Evolutionary conservation across 35 echinoderm and acorn worm genomes (phyloP).

Genomic region (Heliocidaris tuberculata): DNA sequence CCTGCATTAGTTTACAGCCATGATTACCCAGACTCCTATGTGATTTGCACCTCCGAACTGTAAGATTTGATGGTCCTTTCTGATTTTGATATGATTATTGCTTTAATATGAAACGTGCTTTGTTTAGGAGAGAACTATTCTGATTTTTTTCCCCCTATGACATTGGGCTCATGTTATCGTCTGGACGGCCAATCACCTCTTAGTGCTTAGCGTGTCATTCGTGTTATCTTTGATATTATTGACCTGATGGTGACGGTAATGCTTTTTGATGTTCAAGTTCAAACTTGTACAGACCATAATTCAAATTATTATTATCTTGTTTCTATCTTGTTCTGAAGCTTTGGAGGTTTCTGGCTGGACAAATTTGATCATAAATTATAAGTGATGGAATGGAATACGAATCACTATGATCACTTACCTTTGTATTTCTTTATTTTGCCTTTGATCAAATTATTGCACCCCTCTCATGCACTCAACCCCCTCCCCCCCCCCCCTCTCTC

Average conservation of each 20-base stretch:
- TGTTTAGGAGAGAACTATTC: neutral
- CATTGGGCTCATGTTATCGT: neutral
- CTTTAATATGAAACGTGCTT: neutral
- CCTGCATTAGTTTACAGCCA: no score
- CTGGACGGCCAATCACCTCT: neutral
- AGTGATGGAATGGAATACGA: neutral
- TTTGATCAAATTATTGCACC: neutral
- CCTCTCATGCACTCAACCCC: no score
- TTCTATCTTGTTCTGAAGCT: neutral
- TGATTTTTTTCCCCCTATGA: neutral
- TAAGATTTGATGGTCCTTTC: neutral
- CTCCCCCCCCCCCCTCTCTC: neutral
- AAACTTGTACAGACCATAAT: neutral
- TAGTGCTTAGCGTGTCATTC: neutral
- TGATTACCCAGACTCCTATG: no score
- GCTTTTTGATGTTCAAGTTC: neutral
- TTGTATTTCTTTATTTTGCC: neutral
- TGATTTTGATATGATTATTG: neutral
- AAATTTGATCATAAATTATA: neutral
- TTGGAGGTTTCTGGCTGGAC: neutral
- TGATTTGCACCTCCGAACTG: no score
- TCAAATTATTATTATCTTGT: neutral
- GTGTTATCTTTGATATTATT: neutral
- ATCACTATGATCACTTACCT: neutral
- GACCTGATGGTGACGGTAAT: neutral